Percentiles rank a stretch among this genome's conserved stretches.
Evolutionary conservation across 1,140 invertebrate species (phyloP).

Genomic region (Drosophila trapezifrons): DNA sequence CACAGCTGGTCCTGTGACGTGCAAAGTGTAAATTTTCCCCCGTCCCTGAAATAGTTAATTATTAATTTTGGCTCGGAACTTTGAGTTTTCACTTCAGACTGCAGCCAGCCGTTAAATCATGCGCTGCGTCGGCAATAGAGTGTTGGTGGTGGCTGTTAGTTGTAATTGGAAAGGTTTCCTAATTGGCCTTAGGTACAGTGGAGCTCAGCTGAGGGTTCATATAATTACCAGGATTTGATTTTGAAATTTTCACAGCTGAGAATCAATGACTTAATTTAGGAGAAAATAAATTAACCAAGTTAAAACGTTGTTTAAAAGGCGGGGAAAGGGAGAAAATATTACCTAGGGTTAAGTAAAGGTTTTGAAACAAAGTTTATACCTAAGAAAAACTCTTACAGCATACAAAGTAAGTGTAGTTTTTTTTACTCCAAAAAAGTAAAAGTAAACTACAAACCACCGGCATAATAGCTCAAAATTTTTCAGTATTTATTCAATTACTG

Average conservation of each 20-base stretch:
- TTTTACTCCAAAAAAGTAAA: too few relatives aligned
- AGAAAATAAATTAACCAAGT: too few relatives aligned
- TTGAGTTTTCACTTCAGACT: constrained; percentile 34
- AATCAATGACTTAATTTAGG: too few relatives aligned
- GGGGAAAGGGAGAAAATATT: too few relatives aligned
- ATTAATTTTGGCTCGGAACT: constrained; percentile 41
- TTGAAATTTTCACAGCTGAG: neutral
- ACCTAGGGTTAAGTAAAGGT: neutral
- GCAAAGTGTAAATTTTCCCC: constrained; percentile 19
- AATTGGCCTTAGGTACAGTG: constrained; percentile 3
- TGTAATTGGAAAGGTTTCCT: constrained; percentile 34
- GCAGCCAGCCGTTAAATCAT: constrained; percentile 31
- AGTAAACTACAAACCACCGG: neutral
- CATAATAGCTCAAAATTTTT: neutral
- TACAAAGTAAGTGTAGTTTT: too few relatives aligned
- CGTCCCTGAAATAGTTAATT: constrained; percentile 23
- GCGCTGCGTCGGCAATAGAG: constrained; percentile 12
- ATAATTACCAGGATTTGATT: neutral
- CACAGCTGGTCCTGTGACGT: constrained; percentile 29
- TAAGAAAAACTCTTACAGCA: neutral
- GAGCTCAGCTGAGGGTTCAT: neutral
- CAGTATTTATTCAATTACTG: constrained; percentile 6
- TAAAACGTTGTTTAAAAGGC: too few relatives aligned
- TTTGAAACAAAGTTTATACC: too few relatives aligned
- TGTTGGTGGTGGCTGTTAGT: neutral